These are phyloP conservation scores for Seriola aureovittata DNA, from an alignment of 2,113 vertebrate species.

Conservation along the genomic window DNA sequence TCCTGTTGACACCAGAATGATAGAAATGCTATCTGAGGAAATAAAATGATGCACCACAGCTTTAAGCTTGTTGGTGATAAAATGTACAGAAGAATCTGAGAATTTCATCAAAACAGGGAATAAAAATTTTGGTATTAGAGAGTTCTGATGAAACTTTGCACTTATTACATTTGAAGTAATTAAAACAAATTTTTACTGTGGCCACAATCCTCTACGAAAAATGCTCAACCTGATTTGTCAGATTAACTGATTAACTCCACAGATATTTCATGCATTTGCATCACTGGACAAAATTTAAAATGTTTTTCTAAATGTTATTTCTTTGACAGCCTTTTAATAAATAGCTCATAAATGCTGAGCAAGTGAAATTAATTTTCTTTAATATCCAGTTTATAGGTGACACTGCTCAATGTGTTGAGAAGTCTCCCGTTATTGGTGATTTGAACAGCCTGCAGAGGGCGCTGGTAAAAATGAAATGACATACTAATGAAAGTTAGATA, in stretches of 20 bases:
- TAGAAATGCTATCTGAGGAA: neutral
- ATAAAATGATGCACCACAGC: neutral
- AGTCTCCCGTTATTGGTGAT: neutral
- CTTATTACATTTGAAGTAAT: neutral
- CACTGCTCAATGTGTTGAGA: neutral
- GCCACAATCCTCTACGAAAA: neutral
- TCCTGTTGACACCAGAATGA: neutral
- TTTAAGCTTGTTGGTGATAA: neutral
- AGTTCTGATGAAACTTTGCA: too few species aligned
- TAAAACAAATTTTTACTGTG: neutral
- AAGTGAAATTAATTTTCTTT: neutral
- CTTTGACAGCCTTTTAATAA: neutral
- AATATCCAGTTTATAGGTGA: too few species aligned
- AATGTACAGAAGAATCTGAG: neutral
- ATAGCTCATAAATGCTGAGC: fast-evolving
- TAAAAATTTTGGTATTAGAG: too few species aligned
- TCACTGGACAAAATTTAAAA: neutral
- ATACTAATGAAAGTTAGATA: conserved; percentile 6
- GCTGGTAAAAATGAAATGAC: conserved; percentile 21
- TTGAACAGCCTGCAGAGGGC: conserved; percentile 56
- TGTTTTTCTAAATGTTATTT: neutral
- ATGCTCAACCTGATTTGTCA: neutral
- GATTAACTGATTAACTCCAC: neutral
- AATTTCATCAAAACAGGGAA: neutral
- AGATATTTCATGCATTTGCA: neutral